A percentile compares a stretch with the other conserved stretches of the same genome.
phyloP scores from a whole-genome alignment of 1,140 invertebrate genomes.

The Coenobita brevimanus region DNA sequence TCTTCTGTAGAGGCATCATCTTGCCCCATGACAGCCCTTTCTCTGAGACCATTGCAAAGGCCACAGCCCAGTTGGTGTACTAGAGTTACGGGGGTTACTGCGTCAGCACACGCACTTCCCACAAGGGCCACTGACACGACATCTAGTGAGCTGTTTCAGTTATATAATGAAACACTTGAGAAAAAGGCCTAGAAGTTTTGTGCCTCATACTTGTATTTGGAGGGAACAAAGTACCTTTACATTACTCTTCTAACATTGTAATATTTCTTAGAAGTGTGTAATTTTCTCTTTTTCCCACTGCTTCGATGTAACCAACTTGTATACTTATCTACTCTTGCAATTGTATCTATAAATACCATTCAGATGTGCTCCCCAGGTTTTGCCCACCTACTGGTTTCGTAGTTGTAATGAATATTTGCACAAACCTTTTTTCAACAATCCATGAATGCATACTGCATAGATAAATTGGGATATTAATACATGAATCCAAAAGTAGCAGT shows the following conservation, averaged over 20 bases:
- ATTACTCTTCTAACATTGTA: slow-evolving; percentile 66
- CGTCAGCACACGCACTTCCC: slow-evolving; percentile 49
- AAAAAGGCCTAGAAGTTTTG: slow-evolving; percentile 64
- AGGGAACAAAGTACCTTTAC: slow-evolving; percentile 68
- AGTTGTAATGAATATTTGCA: slow-evolving; percentile 32
- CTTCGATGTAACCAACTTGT: slow-evolving; percentile 65
- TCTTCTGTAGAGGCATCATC: slow-evolving; percentile 49
- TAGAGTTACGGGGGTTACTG: slow-evolving; percentile 45
- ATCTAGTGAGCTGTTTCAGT: slow-evolving; percentile 54
- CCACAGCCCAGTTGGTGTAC: slow-evolving; percentile 47
- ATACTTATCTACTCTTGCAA: slow-evolving; percentile 62
- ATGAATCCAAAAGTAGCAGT: slow-evolving; percentile 33
- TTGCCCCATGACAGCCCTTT: slow-evolving; percentile 36
- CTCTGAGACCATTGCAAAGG: slow-evolving; percentile 49
- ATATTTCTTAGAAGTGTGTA: slow-evolving; percentile 66
- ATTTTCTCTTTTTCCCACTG: slow-evolving; percentile 67
- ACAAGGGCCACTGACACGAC: slow-evolving; percentile 49
- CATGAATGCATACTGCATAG: too few species aligned
- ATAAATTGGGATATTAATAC: neutral
- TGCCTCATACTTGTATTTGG: slow-evolving; percentile 68
- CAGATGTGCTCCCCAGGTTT: slow-evolving; percentile 64
- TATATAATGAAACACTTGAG: slow-evolving; percentile 64
- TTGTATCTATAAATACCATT: slow-evolving; percentile 64
- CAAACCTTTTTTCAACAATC: slow-evolving; percentile 28
- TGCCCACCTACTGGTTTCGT: slow-evolving; percentile 35